Percentiles rank a stretch among this genome's conserved stretches.
Evolutionary conservation across 2,113 vertebrate genomes (phyloP).

Genomic region (Todiramphus saurophagus): DNA sequence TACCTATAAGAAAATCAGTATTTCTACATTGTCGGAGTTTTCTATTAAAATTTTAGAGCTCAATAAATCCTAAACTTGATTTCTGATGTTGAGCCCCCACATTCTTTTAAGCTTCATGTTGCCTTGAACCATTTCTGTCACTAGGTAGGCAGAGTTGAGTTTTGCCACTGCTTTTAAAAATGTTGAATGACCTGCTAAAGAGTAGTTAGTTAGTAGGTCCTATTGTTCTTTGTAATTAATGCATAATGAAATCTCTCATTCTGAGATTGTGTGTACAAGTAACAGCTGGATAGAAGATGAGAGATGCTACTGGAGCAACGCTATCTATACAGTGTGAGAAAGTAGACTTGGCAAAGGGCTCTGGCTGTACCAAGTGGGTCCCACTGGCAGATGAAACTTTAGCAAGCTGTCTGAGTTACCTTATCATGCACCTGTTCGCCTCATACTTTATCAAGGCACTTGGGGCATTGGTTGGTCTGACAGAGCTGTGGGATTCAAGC

Average conservation of each 20-base stretch:
- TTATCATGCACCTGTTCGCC: constrained; percentile 11
- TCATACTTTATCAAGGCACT: neutral
- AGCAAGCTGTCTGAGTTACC: constrained; percentile 32
- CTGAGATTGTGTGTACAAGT: neutral
- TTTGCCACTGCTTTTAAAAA: neutral
- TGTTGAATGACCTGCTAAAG: neutral
- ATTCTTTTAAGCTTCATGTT: neutral
- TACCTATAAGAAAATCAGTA: neutral
- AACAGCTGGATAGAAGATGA: constrained; percentile 28
- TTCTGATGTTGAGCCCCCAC: neutral
- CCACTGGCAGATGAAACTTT: constrained; percentile 24
- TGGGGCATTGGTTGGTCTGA: neutral
- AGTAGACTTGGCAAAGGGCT: constrained; percentile 40
- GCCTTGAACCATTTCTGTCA: neutral
- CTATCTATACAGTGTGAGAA: constrained; percentile 3
- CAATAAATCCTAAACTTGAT: neutral
- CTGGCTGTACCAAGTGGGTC: neutral
- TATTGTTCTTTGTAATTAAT: neutral
- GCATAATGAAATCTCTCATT: neutral
- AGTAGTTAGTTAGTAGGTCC: neutral
- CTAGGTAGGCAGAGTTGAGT: neutral
- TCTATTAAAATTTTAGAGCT: neutral
- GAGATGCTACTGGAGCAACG: constrained; percentile 8
- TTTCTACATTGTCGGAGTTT: neutral
- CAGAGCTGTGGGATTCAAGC: neutral